Evolutionary conservation across 2,888 invertebrate species (phyloP).

Genomic region (Sinelater perroti): DNA sequence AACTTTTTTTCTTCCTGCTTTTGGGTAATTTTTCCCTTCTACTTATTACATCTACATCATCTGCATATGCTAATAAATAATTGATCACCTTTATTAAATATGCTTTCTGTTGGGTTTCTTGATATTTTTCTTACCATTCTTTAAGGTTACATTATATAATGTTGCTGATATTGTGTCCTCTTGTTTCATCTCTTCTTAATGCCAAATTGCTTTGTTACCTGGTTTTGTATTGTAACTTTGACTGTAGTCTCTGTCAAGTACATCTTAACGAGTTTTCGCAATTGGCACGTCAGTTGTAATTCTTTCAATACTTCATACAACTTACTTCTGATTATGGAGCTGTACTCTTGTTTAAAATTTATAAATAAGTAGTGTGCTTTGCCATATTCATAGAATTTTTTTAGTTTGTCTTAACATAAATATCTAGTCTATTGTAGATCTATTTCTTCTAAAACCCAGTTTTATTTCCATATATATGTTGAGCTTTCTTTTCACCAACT

Average conservation of each 20-base stretch:
- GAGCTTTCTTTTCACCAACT: slow-evolving; percentile 18
- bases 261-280: neutral
- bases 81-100: slow-evolving; percentile 12
- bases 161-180: slow-evolving; percentile 20
- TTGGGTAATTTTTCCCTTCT: neutral
- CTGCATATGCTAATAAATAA: slow-evolving; percentile 13
- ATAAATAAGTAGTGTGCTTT: slow-evolving; percentile 24
- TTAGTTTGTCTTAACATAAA: slow-evolving; percentile 21
- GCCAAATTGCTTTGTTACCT: slow-evolving; percentile 24
- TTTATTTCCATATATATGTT: slow-evolving; percentile 24
- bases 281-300: neutral
- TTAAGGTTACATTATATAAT: slow-evolving; percentile 3
- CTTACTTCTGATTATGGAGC: slow-evolving; percentile 24
- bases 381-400: slow-evolving; percentile 18
- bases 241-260: slow-evolving; percentile 10
- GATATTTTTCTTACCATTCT: slow-evolving; percentile 14
- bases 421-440: slow-evolving; percentile 24
- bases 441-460: slow-evolving; percentile 8
- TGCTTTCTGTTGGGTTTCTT: slow-evolving; percentile 3
- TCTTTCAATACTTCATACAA: slow-evolving; percentile 9
- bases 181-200: slow-evolving; percentile 20
- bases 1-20: neutral
- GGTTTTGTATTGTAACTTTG: slow-evolving; percentile 24
- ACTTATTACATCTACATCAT: slow-evolving; percentile 15
- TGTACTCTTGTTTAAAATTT: slow-evolving; percentile 30